Conservation (phyloP, 2,797 vertebrate species). For the Moxostoma hubbsi region DNA sequence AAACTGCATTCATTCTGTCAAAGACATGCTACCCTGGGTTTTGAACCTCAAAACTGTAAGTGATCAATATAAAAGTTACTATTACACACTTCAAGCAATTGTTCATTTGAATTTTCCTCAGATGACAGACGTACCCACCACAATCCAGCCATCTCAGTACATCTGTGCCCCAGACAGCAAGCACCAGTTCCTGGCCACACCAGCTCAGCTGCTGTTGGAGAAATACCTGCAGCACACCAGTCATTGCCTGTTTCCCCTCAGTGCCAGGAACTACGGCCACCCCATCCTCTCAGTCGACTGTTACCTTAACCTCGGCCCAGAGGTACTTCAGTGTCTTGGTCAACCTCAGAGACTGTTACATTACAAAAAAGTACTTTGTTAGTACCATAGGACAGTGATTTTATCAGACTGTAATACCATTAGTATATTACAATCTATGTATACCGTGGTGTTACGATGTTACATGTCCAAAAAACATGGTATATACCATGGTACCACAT, state of each 20-base stretch:
- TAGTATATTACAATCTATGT: no score
- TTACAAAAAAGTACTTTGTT: not conserved
- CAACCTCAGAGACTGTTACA: not conserved
- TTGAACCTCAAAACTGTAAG: not conserved
- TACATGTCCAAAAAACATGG: no score
- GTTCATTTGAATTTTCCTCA: slow-evolving; percentile 57
- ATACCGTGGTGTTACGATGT: no score
- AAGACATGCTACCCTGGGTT: not conserved
- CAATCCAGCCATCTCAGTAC: slow-evolving; percentile 90
- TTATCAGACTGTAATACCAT: no score
- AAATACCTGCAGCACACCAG: slow-evolving; percentile 95
- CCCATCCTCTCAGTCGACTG: slow-evolving; percentile 95
- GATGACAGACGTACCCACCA: slow-evolving; percentile 88
- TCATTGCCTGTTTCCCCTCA: slow-evolving; percentile 92
- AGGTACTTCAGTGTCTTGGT: slow-evolving; percentile 65
- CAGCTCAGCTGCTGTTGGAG: slow-evolving; percentile 94
- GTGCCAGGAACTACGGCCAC: slow-evolving; percentile 84
- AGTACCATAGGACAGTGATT: not conserved
- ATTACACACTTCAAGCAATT: no score
- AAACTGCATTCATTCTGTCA: no score
- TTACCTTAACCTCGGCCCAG: slow-evolving; percentile 93
- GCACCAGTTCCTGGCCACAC: slow-evolving; percentile 92
- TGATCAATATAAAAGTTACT: no score
- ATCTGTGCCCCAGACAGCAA: slow-evolving; percentile 98
- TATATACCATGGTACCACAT: no score